Percentiles rank a stretch among this genome's conserved stretches.
phyloP scores from a whole-genome alignment of 2,888 invertebrate genomes.

The Brassicogethes aeneus region DNA sequence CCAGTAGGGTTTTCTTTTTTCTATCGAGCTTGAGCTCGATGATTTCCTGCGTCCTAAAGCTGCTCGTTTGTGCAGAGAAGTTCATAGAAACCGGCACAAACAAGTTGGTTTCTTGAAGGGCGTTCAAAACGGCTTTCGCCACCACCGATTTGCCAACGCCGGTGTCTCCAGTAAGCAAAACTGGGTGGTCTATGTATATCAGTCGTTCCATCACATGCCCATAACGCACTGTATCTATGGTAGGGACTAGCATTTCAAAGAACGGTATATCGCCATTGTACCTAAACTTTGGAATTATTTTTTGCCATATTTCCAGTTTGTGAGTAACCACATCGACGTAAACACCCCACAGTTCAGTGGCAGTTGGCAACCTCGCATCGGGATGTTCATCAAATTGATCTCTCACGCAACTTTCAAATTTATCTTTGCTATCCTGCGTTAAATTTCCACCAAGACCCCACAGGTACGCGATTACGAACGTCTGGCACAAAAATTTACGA shows the following conservation, averaged over 20 bases:
- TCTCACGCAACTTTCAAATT: constrained; percentile 61
- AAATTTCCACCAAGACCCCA: constrained; percentile 88
- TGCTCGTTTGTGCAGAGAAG: constrained; percentile 88
- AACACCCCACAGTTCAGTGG: constrained; percentile 65
- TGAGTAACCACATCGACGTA: constrained; percentile 63
- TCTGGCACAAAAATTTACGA: constrained; percentile 59
- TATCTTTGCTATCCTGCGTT: constrained; percentile 55
- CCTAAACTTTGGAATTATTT: constrained; percentile 62
- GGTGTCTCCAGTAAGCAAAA: constrained; percentile 84
- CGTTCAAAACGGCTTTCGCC: constrained; percentile 63
- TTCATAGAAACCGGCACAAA: constrained; percentile 74
- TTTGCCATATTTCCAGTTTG: constrained; percentile 69
- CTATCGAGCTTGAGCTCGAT: constrained; percentile 79
- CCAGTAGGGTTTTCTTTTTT: constrained; percentile 67
- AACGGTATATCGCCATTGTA: constrained; percentile 66
- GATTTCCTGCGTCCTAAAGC: constrained; percentile 74
- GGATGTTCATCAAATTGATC: constrained; percentile 61
- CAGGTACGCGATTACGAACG: constrained; percentile 72
- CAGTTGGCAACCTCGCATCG: constrained; percentile 61
- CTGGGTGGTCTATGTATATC: constrained; percentile 62
- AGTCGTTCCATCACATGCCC: constrained; percentile 73
- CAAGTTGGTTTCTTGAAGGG: constrained; percentile 48
- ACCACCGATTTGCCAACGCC: constrained; percentile 86
- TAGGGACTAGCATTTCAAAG: constrained; percentile 85
- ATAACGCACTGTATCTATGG: constrained; percentile 82